Evolutionary conservation across 2,888 invertebrate genomes (phyloP).

Genomic region (Stenodera caucasica): DNA sequence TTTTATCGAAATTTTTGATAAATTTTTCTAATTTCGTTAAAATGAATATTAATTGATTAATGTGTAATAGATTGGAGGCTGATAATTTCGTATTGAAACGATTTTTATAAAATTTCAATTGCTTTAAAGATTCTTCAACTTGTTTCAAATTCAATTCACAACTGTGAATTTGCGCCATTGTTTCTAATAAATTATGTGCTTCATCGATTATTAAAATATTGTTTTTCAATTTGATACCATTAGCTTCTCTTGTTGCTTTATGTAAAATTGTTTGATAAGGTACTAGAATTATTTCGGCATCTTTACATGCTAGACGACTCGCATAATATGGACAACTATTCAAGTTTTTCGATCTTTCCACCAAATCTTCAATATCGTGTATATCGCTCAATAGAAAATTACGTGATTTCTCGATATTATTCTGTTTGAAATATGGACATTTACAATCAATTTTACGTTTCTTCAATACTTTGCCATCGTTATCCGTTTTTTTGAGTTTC

Average conservation of each 20-base stretch:
- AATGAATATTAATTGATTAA: conserved; percentile 82
- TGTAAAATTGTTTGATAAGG: conserved; percentile 83
- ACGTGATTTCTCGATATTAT: conserved; percentile 64
- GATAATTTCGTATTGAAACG: conserved; percentile 75
- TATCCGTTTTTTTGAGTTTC: conserved; percentile 59
- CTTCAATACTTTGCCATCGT: conserved; percentile 66
- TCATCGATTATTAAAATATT: conserved; percentile 86
- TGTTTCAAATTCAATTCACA: conserved; percentile 71
- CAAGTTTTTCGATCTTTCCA: conserved; percentile 65
- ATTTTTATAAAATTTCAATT: conserved; percentile 70
- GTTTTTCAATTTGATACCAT: conserved; percentile 54
- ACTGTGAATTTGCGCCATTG: conserved; percentile 84
- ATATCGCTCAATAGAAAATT: conserved; percentile 70
- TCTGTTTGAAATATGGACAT: conserved; percentile 71
- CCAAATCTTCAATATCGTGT: conserved; percentile 86
- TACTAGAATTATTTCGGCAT: conserved; percentile 79
- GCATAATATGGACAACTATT: conserved; percentile 95
- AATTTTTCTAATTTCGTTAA: conserved; percentile 64
- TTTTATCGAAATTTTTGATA: conserved; percentile 27
- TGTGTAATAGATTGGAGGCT: conserved; percentile 74
- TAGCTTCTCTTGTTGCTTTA: conserved; percentile 72
- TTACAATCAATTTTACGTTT: conserved; percentile 62
- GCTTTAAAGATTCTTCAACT: conserved; percentile 65
- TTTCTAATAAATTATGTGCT: conserved; percentile 93
- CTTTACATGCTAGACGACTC: conserved; percentile 75